Percentiles rank a stretch among this genome's conserved stretches.
phyloP scores from a whole-genome alignment of 2,797 vertebrate species.

The Pempheris klunzingeri region DNA sequence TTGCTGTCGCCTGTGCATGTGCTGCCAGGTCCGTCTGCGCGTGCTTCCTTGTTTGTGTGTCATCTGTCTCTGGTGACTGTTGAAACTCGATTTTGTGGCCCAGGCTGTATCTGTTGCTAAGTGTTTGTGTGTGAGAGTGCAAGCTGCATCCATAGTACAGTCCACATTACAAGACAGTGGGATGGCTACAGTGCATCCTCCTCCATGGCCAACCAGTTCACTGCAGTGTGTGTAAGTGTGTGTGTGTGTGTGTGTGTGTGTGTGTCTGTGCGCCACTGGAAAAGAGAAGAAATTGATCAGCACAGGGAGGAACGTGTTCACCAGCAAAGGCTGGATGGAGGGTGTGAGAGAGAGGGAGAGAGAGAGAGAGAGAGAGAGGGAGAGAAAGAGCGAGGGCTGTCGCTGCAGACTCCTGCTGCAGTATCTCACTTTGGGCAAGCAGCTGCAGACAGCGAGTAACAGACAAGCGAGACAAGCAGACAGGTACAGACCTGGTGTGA shows the following conservation, averaged over 20 bases:
- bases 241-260: constrained; percentile 28
- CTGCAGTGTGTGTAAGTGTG: constrained; percentile 64
- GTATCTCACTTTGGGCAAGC: constrained; percentile 85
- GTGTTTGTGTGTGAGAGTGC: constrained; percentile 23
- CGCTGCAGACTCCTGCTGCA: constrained; percentile 85
- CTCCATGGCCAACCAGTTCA: constrained; percentile 54
- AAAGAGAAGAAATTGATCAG: constrained; percentile 87
- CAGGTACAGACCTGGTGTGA: constrained; percentile 79
- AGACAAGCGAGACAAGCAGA: constrained; percentile 77
- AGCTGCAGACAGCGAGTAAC: constrained; percentile 81
- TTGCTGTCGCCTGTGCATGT: constrained; percentile 20
- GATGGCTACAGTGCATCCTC: constrained; percentile 51
- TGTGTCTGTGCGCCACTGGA: constrained; percentile 54
- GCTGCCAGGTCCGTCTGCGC: constrained; percentile 5
- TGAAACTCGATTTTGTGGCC: constrained; percentile 26
- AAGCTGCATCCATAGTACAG: constrained; percentile 30
- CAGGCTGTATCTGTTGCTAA: constrained; percentile 28
- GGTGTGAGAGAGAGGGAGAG: constrained; percentile 67
- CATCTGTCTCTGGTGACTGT: constrained; percentile 35
- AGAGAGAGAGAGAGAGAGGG: constrained; percentile 61
- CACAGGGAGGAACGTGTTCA: constrained; percentile 81
- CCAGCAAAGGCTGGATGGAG: constrained; percentile 80
- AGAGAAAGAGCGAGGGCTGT: constrained; percentile 78
- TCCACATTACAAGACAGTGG: constrained; percentile 26
- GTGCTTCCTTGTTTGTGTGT: constrained; percentile 10